These are phyloP conservation scores for Drosophila sechellia DNA, from an alignment of 1,140 invertebrate species.

Conservation along the genomic window DNA sequence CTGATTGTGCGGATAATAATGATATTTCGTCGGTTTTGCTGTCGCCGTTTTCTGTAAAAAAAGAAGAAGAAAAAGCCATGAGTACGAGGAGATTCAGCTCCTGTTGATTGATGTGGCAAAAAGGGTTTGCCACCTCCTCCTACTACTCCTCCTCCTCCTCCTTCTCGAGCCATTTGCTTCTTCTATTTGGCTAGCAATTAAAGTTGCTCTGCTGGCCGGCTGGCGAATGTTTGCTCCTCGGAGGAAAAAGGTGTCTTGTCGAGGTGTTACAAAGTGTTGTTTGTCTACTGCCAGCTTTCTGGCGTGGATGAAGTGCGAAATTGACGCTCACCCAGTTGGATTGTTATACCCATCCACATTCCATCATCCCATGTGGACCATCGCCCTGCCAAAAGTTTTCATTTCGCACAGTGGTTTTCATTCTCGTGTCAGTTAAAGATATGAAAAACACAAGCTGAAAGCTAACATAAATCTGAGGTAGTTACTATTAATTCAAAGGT, in stretches of 20 bases:
- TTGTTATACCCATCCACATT: not conserved
- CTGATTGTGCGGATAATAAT: conserved; percentile 97
- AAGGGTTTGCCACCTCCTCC: conserved; percentile 19
- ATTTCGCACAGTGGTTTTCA: not conserved
- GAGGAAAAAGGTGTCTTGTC: conserved; percentile 42
- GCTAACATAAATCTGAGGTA: not conserved
- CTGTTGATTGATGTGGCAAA: conserved; percentile 53
- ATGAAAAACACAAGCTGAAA: not conserved
- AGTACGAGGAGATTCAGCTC: conserved; percentile 22
- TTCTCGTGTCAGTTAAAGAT: conserved; percentile 1
- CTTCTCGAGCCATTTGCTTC: conserved; percentile 4
- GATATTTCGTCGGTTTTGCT: conserved; percentile 95
- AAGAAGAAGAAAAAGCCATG: conserved; percentile 57
- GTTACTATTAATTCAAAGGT: not conserved
- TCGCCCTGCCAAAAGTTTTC: conserved; percentile 20
- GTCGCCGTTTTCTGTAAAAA: conserved; percentile 90
- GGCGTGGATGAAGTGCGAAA: conserved; percentile 65
- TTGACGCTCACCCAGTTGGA: conserved; percentile 46
- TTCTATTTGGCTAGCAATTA: conserved; percentile 46
- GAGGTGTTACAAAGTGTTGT: conserved; percentile 43
- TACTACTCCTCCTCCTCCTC: not conserved
- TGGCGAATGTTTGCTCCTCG: conserved; percentile 61
- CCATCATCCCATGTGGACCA: not conserved
- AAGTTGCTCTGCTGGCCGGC: conserved; percentile 42
- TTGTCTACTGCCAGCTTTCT: conserved; percentile 37